phyloP scores from a whole-genome alignment of 1,140 invertebrate genomes.

The Drosophila sp. region DNA sequence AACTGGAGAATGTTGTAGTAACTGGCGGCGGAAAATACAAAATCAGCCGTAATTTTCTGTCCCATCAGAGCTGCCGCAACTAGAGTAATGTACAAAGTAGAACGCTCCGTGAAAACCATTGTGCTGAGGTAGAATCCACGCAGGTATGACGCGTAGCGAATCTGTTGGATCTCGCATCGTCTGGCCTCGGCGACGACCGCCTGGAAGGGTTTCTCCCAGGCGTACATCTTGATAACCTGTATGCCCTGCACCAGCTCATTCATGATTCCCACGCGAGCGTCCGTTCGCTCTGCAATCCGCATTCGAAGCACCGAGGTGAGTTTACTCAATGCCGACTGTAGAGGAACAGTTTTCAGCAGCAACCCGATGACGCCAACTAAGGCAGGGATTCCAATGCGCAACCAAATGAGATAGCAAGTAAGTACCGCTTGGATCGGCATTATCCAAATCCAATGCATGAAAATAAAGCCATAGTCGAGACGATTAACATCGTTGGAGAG shows the following conservation, averaged over 20 bases:
- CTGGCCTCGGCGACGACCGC: slow-evolving; percentile 86
- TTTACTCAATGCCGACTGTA: slow-evolving; percentile 88
- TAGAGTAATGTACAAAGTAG: slow-evolving; percentile 90
- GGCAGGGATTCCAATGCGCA: slow-evolving; percentile 88
- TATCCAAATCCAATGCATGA: slow-evolving; percentile 88
- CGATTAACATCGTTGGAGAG: slow-evolving; percentile 92
- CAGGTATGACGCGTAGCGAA: slow-evolving; percentile 89
- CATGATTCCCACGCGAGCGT: slow-evolving; percentile 91
- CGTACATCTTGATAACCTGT: slow-evolving; percentile 93
- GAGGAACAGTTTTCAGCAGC: slow-evolving; percentile 87
- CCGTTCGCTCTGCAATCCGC: slow-evolving; percentile 88
- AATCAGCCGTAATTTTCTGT: slow-evolving; percentile 88
- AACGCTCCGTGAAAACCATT: slow-evolving; percentile 90
- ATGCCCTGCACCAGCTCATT: slow-evolving; percentile 91
- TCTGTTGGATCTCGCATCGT: slow-evolving; percentile 88
- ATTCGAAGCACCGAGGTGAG: slow-evolving; percentile 85
- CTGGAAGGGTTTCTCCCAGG: slow-evolving; percentile 90
- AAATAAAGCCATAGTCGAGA: slow-evolving; percentile 87
- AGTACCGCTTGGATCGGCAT: slow-evolving; percentile 88
- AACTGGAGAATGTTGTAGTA: slow-evolving; percentile 89
- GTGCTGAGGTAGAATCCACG: slow-evolving; percentile 88
- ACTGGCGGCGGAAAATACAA: slow-evolving; percentile 89
- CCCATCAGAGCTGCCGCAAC: slow-evolving; percentile 89
- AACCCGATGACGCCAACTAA: slow-evolving; percentile 89
- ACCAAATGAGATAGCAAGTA: slow-evolving; percentile 89